Evolutionary conservation across 2,113 vertebrate species (phyloP).

Genomic region (Ictidomys tridecemlineatus): DNA sequence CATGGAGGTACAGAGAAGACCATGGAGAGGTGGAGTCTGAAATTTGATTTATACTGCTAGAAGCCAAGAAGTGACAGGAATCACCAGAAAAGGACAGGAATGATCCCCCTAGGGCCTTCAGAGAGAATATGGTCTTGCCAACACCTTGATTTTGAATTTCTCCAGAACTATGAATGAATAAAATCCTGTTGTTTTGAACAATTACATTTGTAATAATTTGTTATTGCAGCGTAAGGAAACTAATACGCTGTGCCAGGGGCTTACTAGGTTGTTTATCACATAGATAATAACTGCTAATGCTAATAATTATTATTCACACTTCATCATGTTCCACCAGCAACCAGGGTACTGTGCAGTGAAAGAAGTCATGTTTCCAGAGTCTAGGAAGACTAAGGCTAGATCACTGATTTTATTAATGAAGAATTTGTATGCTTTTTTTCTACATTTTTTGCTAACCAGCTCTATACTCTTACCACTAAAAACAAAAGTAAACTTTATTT

Average conservation of each 20-base stretch:
- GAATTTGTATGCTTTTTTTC: background rate
- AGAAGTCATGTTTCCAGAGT: background rate
- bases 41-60: rapidly evolving
- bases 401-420: background rate
- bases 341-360: background rate
- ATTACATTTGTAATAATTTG: background rate
- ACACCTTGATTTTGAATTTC: no score
- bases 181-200: no score
- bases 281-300: background rate
- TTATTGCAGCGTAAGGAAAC: background rate
- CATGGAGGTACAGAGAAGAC: background rate
- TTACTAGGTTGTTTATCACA: background rate
- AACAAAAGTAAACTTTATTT: background rate
- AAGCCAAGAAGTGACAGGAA: rapidly evolving
- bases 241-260: background rate
- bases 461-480: background rate
- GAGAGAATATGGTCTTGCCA: background rate
- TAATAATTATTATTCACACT: background rate
- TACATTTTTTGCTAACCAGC: background rate
- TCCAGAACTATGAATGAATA: no score
- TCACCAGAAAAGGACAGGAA: background rate
- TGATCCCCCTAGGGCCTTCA: background rate
- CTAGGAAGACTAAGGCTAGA: background rate
- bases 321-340: background rate
- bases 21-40: background rate